Base-by-base conservation (phyloP, 2,113 vertebrate genomes). In the Osmerus eperlanus region DNA sequence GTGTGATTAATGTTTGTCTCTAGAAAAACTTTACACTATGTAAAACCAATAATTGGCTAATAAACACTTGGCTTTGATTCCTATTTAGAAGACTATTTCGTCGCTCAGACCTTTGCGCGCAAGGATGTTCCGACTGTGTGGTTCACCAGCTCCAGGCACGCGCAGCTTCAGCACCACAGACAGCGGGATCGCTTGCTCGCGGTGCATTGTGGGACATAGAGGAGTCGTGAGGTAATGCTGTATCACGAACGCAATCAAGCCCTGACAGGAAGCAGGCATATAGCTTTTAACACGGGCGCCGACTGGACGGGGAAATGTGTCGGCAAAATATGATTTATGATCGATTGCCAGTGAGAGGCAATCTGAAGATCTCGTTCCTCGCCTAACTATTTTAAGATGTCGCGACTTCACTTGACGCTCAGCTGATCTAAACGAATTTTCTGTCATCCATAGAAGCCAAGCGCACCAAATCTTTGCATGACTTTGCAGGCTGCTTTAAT, bases 111-210 rank as follows among this genome's bases (percentile, higher is more conserved):
- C 70, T 23, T 66, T 68, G 75, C 62, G 81, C 76, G 74, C 74
- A 82, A 66, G 75, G 83, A 89, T 87, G 84, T 83, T 90, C 78
- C 65, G 71, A 73, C 78, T 76, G 82, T 84, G 76, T 80, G 76
- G 59, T 36, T 29, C 47, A 82, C 79, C 80, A 74, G 62, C 73
- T 75, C 78, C 80, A 86, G 86, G 89, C 80, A 88, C 91, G 88
- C 86, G 89, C 88, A 93, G 92, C 91, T 90, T 95, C 94, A 95
- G 94, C 91, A 94, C 93, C 93, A 90, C 89, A 83, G 92, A 93
- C 92, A 94, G 92, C 89, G 86, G 88, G 74, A 80, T 61, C 79
- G 53, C 80, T 75, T 65, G 66, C 47, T 28, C 89, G 93, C 87
- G 83, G 83, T 85, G 94, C 93, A 95, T 95, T 92, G 78, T 95